Percentiles rank a stretch among this genome's conserved stretches.
Evolutionary conservation across 2,113 vertebrate species (phyloP).

Genomic region (Pluvianellus socialis): DNA sequence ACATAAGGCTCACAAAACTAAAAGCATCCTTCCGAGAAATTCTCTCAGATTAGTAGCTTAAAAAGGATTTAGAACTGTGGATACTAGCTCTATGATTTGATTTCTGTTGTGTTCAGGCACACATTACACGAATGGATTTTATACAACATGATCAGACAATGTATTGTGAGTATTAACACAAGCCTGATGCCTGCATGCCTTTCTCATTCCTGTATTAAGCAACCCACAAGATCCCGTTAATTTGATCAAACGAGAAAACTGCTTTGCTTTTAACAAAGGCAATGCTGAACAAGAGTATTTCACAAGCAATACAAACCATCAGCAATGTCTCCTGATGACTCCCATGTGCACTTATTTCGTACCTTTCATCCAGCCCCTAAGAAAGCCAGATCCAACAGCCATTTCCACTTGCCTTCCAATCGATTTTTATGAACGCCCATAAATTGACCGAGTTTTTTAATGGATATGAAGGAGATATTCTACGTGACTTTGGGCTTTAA

Average conservation of each 20-base stretch:
- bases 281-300: not conserved
- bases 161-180: not conserved
- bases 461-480: not conserved
- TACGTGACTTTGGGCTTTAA: not conserved
- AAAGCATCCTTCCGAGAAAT: not conserved
- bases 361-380: not conserved
- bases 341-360: accelerated
- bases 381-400: not conserved
- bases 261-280: not conserved
- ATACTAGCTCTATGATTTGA: accelerated
- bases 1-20: not conserved
- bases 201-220: not conserved
- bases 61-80: not conserved
- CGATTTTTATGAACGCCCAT: accelerated
- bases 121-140: not conserved
- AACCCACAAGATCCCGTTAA: not conserved
- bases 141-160: not conserved
- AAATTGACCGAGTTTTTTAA: not conserved
- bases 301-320: not conserved
- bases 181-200: not conserved
- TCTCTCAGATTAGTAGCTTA: not conserved
- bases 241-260: not conserved
- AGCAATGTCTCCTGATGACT: too few relatives aligned
- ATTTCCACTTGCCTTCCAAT: not conserved
- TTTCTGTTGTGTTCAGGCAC: not conserved